A percentile compares a stretch with the other conserved stretches of the same genome.
Evolutionary conservation across 2,797 vertebrate species (phyloP).

Genomic region (Pseudochaenichthys georgianus): DNA sequence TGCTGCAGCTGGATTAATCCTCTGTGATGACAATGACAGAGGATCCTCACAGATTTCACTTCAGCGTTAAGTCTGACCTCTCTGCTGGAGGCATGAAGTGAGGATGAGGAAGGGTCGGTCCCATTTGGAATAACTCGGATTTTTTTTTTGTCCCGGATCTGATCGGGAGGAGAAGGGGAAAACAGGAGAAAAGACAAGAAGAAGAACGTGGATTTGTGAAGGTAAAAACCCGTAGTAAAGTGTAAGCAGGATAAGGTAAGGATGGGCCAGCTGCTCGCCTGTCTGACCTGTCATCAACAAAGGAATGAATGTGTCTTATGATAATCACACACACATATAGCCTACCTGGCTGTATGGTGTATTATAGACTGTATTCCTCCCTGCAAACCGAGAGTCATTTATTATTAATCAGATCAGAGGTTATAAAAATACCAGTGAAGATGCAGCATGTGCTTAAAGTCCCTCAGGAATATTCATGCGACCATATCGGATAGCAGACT

Average conservation of each 20-base stretch:
- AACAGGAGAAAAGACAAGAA: conserved; percentile 13
- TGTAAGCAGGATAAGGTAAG: conserved; percentile 51
- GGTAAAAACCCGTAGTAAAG: conserved; percentile 59
- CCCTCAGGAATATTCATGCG: conserved; percentile 39
- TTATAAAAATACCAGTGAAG: conserved; percentile 1
- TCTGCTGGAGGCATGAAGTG: conserved; percentile 68
- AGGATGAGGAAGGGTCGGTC: conserved; percentile 71
- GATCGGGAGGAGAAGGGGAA: conserved; percentile 6
- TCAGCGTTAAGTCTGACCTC: conserved; percentile 34
- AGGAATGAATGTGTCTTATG: conserved; percentile 45
- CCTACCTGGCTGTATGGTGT: conserved; percentile 5
- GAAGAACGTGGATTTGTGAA: conserved; percentile 59
- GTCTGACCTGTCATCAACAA: conserved; percentile 77
- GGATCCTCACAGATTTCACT: conserved; percentile 56
- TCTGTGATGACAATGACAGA: conserved; percentile 36
- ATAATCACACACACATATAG: not conserved
- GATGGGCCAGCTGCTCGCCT: conserved; percentile 71
- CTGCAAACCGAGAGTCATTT: not conserved
- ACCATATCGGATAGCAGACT: conserved; percentile 26
- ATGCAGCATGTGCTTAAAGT: conserved; percentile 24
- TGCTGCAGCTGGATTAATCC: conserved; percentile 50
- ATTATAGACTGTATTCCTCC: not conserved
- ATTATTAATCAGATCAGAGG: not conserved
- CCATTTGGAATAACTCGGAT: conserved; percentile 71
- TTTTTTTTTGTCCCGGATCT: conserved; percentile 26